phyloP scores from a whole-genome alignment of 2,797 vertebrate genomes.

The Ciconia nigra region DNA sequence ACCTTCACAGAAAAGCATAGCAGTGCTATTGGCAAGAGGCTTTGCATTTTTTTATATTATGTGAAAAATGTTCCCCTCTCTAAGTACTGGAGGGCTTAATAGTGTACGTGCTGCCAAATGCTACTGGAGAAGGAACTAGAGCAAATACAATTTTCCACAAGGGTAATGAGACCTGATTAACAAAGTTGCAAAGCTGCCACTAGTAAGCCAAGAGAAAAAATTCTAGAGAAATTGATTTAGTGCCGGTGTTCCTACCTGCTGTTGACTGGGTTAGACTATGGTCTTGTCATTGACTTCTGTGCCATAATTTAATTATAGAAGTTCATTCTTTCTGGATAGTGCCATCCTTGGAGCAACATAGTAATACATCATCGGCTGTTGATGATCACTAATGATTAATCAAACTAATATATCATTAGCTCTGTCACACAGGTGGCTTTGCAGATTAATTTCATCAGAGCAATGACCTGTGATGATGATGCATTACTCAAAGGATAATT shows the following conservation, averaged over 20 bases:
- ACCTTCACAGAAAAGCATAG: not conserved
- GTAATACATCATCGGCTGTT: slow-evolving; percentile 66
- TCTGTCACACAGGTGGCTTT: slow-evolving; percentile 69
- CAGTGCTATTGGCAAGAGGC: not conserved
- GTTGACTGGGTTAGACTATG: not conserved
- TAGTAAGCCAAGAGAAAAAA: not conserved
- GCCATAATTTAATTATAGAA: slow-evolving; percentile 41
- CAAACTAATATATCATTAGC: slow-evolving; percentile 69
- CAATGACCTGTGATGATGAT: slow-evolving; percentile 54
- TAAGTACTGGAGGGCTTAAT: not conserved
- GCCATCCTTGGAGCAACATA: slow-evolving; percentile 35
- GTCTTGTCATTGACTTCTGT: slow-evolving; percentile 9
- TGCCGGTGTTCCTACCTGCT: not conserved
- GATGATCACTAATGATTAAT: slow-evolving; percentile 72
- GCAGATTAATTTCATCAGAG: slow-evolving; percentile 68
- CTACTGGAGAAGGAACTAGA: slow-evolving; percentile 1
- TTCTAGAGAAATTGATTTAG: not conserved
- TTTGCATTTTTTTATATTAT: not conserved
- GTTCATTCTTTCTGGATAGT: slow-evolving; percentile 52
- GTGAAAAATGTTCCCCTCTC: not conserved
- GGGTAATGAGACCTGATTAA: slow-evolving; percentile 25
- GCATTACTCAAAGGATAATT: slow-evolving; percentile 51
- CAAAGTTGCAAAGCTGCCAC: slow-evolving; percentile 5
- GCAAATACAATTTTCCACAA: slow-evolving; percentile 29
- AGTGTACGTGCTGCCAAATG: not conserved